Percentiles rank a stretch among this genome's conserved stretches.
phyloP scores from a whole-genome alignment of 2,888 invertebrate genomes.

The Tachina lurida region DNA sequence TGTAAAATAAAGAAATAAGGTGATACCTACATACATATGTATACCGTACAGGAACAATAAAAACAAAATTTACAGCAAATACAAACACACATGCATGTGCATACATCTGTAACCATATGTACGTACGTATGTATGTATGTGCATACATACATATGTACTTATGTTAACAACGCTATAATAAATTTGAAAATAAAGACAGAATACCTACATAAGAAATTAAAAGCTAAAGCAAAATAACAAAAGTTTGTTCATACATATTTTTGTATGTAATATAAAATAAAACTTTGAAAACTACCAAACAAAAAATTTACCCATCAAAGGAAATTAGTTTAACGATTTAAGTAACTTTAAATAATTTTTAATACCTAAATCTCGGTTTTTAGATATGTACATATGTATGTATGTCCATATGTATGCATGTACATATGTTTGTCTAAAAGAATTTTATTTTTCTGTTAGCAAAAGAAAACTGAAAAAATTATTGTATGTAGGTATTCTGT shows the following conservation, averaged over 20 bases:
- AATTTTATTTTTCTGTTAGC: too few species aligned
- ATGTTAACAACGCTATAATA: constrained; percentile 62
- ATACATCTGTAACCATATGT: too few species aligned
- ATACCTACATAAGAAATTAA: neutral
- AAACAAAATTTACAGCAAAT: too few species aligned
- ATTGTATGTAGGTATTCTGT: too few species aligned
- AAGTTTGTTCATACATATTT: neutral
- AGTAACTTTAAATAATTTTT: constrained; percentile 6
- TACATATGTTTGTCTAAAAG: neutral
- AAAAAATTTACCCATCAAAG: neutral
- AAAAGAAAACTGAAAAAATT: neutral
- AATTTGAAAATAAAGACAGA: constrained; percentile 14
- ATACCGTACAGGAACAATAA: neutral
- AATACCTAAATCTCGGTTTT: too few species aligned
- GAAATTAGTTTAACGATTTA: neutral
- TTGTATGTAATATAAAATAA: neutral
- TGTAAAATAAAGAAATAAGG: constrained; percentile 3
- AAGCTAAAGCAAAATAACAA: constrained; percentile 29
- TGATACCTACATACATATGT: too few species aligned
- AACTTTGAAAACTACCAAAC: neutral
- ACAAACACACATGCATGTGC: too few species aligned
- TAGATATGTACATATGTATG: neutral
- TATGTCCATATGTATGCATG: neutral
- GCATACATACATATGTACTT: too few species aligned
- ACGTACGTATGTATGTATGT: neutral